Base-by-base conservation (phyloP, 2,888 invertebrate species). In the Hydroisotoma schaefferi region DNA sequence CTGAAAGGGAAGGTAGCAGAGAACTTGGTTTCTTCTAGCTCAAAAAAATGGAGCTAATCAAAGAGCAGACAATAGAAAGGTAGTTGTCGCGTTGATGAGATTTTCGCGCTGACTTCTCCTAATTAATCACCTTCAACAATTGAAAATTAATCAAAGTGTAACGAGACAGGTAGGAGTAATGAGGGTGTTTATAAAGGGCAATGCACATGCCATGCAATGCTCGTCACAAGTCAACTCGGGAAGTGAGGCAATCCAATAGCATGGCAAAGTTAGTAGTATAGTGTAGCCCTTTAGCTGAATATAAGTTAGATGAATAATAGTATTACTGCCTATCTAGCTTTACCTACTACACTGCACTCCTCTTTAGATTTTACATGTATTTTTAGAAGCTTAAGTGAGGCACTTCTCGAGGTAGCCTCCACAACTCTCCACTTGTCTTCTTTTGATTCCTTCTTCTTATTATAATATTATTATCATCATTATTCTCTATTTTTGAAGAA, bases 121-220 rank as follows among this genome's bases (percentile, higher is more conserved):
- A 68, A 68, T 68, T 68, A 68, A 68, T 68, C 66, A 68, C 66
- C 64, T 66, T 68, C 63, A 68, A 68, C 68, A 68, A 68, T 68
- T 68, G 68, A 68, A 68, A 68, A 68, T 68, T 68, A 66, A 68
- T 68, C 68, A 68, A 67, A 68, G 66, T 66, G 64, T 67, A 68
- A 68, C 68, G 63, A 68, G 68, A 68, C 68, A 68, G 66, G 66
- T 68, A 65, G 60, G 58, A 65, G 65, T 63, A 68, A 61, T 61
- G 62, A 65, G 63, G 61, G 67, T 63, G 63, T 63, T 63, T 61
- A 61, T 61, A 60, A 25, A 60, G 58, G 54, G 52, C 62, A 61
- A 56, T 65, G 60, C 65, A 65, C 67, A 65, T 62, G 62, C 62
- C 65, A 61, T 54, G 37, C 43, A 54, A 58, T 10, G 29, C 33